Evolutionary conservation across 2,113 vertebrate genomes (phyloP).

Genomic region (Pelecanoides urinatrix): DNA sequence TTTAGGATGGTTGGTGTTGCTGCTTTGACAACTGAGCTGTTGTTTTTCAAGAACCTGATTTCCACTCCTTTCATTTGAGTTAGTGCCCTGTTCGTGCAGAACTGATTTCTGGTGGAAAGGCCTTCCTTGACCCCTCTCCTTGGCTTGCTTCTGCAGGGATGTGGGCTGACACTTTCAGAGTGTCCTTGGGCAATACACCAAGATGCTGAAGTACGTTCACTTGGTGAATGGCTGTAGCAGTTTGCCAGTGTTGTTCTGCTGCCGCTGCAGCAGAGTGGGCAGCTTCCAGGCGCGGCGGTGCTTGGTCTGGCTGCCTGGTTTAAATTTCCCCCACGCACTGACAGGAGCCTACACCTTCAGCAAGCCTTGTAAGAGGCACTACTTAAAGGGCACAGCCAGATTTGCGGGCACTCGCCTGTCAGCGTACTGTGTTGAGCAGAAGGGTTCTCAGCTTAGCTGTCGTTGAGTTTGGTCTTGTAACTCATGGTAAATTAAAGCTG

Average conservation of each 20-base stretch:
- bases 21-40: not conserved
- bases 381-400: not conserved
- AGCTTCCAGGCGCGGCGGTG: not conserved
- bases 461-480: not conserved
- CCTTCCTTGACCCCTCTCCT: not conserved
- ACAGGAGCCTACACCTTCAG: not conserved
- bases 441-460: not conserved
- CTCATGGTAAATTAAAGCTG: not conserved
- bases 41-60: not conserved
- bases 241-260: not conserved
- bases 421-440: not conserved
- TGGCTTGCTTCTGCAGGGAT: not conserved
- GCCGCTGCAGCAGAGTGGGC: not conserved
- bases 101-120: not conserved
- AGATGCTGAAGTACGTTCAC: fast-evolving
- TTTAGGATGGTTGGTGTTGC: not conserved
- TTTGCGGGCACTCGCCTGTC: not conserved
- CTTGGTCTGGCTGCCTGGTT: not conserved
- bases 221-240: not conserved
- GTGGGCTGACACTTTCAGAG: not conserved
- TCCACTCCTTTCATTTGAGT: not conserved
- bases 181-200: not conserved
- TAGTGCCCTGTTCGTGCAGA: not conserved
- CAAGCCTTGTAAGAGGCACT: not conserved
- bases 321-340: not conserved